A percentile compares a stretch with the other conserved stretches of the same genome.
phyloP scores from a whole-genome alignment of 2,888 invertebrate genomes.

The Eilema depressum region DNA sequence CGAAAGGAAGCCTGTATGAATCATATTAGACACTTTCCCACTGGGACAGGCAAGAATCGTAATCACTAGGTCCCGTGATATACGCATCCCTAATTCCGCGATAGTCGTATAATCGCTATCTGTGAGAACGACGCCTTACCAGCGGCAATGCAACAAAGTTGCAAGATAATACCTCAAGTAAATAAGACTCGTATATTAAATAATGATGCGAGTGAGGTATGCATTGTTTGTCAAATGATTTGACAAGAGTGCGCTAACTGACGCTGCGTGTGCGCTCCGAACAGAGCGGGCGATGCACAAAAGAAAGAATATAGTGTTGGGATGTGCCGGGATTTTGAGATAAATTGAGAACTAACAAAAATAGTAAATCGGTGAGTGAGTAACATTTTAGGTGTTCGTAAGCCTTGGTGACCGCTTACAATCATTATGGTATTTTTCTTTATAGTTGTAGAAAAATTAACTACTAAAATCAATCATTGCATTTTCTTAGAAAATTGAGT shows the following conservation, averaged over 20 bases:
- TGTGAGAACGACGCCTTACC: neutral
- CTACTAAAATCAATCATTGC: neutral
- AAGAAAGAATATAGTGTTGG: slow-evolving; percentile 34
- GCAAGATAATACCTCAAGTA: slow-evolving; percentile 15
- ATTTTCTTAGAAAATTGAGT: neutral
- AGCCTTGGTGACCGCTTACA: neutral
- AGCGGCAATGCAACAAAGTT: slow-evolving; percentile 13
- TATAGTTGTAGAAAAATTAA: neutral
- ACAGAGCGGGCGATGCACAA: slow-evolving; percentile 8
- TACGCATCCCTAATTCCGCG: no score
- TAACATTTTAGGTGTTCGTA: neutral
- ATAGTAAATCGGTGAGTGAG: neutral
- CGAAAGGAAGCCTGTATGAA: no score
- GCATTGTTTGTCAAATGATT: slow-evolving; percentile 33
- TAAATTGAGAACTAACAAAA: neutral
- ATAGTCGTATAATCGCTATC: neutral
- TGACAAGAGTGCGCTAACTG: slow-evolving; percentile 52
- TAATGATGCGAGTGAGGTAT: slow-evolving; percentile 31
- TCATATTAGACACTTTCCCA: no score
- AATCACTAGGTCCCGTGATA: no score
- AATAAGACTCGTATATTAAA: slow-evolving; percentile 26
- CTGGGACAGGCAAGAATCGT: no score
- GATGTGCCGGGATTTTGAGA: neutral
- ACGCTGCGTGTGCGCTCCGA: slow-evolving; percentile 25
- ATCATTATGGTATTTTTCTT: neutral